A percentile compares a stretch with the other conserved stretches of the same genome.
phyloP scores from a whole-genome alignment of 1,140 invertebrate genomes.

The Drosophila sucinea region DNA sequence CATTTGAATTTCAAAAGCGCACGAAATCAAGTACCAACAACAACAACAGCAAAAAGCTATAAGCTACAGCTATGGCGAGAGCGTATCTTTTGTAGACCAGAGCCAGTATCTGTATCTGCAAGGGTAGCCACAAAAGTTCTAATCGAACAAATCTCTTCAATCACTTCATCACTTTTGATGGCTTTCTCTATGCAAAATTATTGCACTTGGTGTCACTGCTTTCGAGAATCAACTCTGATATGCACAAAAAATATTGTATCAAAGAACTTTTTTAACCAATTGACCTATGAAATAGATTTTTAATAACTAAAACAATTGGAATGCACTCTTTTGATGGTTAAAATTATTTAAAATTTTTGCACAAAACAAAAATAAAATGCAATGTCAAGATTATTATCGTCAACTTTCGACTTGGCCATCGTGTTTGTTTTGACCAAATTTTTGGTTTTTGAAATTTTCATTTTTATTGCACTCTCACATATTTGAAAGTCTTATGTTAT shows the following conservation, averaged over 20 bases:
- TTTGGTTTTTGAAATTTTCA: background rate
- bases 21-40: constrained; percentile 59
- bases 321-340: too few relatives aligned
- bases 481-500: background rate
- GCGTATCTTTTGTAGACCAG: constrained; percentile 23
- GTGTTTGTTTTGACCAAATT: constrained; percentile 1
- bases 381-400: background rate
- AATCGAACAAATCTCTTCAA: too few relatives aligned
- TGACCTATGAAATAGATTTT: too few relatives aligned
- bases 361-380: background rate
- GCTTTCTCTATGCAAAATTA: too few relatives aligned
- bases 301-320: too few relatives aligned
- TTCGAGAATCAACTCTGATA: too few relatives aligned
- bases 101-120: constrained; percentile 3
- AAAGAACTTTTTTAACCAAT: too few relatives aligned
- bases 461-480: constrained; percentile 2
- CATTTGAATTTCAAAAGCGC: constrained; percentile 79
- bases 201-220: too few relatives aligned
- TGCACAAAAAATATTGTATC: too few relatives aligned
- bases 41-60: constrained; percentile 50
- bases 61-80: constrained; percentile 22
- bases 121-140: background rate
- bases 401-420: background rate
- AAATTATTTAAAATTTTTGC: too few relatives aligned
- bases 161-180: too few relatives aligned